phyloP scores from a whole-genome alignment of 1,140 invertebrate genomes.

The Drosophila hydei region DNA sequence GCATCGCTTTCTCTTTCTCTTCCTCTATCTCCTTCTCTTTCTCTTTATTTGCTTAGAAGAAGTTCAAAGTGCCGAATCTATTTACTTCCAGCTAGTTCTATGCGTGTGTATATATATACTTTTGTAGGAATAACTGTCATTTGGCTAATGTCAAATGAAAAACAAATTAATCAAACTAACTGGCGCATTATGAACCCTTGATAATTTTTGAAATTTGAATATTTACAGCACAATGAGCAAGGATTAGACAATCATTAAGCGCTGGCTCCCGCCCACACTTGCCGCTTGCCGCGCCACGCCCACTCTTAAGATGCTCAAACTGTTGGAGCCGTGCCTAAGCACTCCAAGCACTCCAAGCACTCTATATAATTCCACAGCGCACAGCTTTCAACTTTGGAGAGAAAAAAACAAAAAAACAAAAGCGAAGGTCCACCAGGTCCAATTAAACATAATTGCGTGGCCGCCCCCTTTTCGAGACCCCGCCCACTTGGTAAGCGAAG shows the following conservation, averaged over 20 bases:
- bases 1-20: background rate
- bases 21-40: background rate
- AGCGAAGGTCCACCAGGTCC: constrained; percentile 65
- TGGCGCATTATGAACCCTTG: background rate
- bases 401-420: constrained; percentile 51
- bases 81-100: too few relatives aligned
- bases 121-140: too few relatives aligned
- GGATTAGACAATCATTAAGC: constrained; percentile 31
- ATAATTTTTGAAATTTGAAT: background rate
- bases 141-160: too few relatives aligned
- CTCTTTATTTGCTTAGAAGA: too few relatives aligned
- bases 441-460: constrained; percentile 72
- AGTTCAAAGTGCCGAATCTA: too few relatives aligned
- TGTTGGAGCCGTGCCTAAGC: constrained; percentile 1
- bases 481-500: constrained; percentile 14
- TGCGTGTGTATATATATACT: too few relatives aligned
- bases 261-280: constrained; percentile 8
- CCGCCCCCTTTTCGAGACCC: constrained; percentile 25
- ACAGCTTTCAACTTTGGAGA: constrained; percentile 22
- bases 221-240: constrained; percentile 7
- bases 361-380: constrained; percentile 9
- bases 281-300: background rate
- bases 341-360: constrained; percentile 11
- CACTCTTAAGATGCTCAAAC: background rate
- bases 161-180: background rate